phyloP scores from a whole-genome alignment of 2,797 vertebrate species.

The Salarias fasciatus region DNA sequence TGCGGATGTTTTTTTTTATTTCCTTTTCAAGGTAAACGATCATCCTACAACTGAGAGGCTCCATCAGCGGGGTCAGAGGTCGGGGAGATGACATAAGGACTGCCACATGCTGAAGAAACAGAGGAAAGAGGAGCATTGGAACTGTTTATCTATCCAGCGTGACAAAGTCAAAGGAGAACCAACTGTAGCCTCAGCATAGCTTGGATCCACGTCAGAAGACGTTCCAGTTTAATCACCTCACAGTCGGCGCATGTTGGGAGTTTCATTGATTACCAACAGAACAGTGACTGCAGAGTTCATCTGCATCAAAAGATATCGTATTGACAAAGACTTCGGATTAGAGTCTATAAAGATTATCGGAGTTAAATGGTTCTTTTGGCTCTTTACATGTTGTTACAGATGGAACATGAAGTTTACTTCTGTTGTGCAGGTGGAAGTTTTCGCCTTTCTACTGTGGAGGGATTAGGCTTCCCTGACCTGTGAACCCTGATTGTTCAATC shows the following conservation, averaged over 20 bases:
- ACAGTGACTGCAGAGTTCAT: conserved; percentile 11
- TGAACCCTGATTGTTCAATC: conserved; percentile 12
- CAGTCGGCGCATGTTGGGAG: conserved; percentile 16
- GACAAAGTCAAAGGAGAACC: conserved; percentile 20
- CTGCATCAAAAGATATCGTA: conserved; percentile 21
- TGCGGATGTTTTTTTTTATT: not conserved
- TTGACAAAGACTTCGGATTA: conserved; percentile 12
- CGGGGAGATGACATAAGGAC: conserved; percentile 16
- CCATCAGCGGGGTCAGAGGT: not conserved
- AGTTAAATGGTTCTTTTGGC: conserved; percentile 22
- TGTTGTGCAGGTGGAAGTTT: not conserved
- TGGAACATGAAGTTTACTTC: conserved; percentile 12
- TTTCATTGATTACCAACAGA: conserved; percentile 8
- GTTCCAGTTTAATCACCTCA: not conserved
- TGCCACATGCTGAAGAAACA: conserved; percentile 1
- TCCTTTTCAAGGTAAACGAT: conserved; percentile 89
- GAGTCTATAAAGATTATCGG: conserved; percentile 24
- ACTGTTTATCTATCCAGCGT: not conserved
- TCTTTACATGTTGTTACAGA: conserved; percentile 18
- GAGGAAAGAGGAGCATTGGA: not conserved
- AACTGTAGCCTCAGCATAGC: conserved; percentile 7
- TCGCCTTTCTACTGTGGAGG: conserved; percentile 4
- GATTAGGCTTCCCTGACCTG: conserved; percentile 2
- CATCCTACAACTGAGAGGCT: conserved; percentile 86
- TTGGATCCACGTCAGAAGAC: conserved; percentile 27